Base-by-base conservation (phyloP, 1,140 invertebrate genomes). In the Sinonovacula constricta region DNA sequence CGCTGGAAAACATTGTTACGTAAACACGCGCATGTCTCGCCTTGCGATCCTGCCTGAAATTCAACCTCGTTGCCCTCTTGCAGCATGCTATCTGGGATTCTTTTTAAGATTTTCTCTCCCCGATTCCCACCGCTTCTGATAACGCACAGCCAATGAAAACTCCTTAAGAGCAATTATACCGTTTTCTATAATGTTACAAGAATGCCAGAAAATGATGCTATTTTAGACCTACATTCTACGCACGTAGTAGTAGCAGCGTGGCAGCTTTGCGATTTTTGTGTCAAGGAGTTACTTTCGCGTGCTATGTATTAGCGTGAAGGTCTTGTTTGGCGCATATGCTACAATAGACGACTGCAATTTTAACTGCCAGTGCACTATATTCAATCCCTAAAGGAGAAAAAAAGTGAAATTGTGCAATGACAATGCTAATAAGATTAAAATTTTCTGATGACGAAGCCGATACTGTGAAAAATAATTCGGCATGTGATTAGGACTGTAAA, bases 41-140 rank as follows among this genome's bases (percentile, higher is more conserved):
- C n/a, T n/a, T n/a, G n/a, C n/a, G n/a, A n/a, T n/a, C n/a, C n/a
- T n/a, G n/a, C n/a, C n/a, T n/a, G n/a, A n/a, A n/a, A n/a, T n/a
- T n/a, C n/a, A n/a, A n/a, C n/a, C n/a, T n/a, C n/a, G n/a, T n/a
- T 54, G 59, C 39, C 69, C 67, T 56, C 39, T n/a, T 33, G 31
- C 30, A 49, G 31, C 34, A 53, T 60, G 36, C 31, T 28, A 56
- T 39, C 30, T 62, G 39, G 56, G 34, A 77, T 62, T 65, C 51
- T 80, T 14, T 63, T 57, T 63, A 81, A 75, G 39, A 81, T 75
- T 68, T 75, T 74, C 57, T 63, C n/a, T 59, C 72, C 83, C 79
- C 36, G 77, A 75, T 45, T 85, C 77, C 33, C 45, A 74, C 70
- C 49, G 39, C 31, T 51, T 63, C 51, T 74, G 70, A 63, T 62